These are phyloP conservation scores for Drosophila paramelanica DNA, from an alignment of 2,888 invertebrate genomes.

Conservation along the genomic window DNA sequence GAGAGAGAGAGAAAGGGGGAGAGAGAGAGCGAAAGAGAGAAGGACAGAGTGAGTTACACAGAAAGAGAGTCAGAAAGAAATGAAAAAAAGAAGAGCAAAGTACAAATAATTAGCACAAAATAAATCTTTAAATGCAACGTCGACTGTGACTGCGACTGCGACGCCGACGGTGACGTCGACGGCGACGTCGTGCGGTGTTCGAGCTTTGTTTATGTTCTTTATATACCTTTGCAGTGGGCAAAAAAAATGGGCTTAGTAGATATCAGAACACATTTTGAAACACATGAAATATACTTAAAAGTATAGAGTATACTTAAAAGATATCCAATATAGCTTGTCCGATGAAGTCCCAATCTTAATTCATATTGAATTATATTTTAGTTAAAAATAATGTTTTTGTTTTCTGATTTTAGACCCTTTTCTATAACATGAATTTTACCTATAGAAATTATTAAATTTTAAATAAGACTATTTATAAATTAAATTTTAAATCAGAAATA, in stretches of 20 bases:
- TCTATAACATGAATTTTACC: too few species aligned
- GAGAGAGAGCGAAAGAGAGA: conserved; percentile 14
- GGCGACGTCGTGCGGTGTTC: conserved; percentile 26
- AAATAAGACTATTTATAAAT: too few species aligned
- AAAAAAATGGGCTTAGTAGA: not conserved
- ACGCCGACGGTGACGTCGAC: conserved; percentile 13
- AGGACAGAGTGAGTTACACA: conserved; percentile 29
- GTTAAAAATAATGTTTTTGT: too few species aligned
- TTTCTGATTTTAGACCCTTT: too few species aligned
- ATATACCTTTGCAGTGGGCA: conserved; percentile 12
- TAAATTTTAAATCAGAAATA: too few species aligned
- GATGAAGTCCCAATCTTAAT: too few species aligned
- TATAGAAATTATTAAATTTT: too few species aligned
- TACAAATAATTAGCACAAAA: conserved; percentile 65
- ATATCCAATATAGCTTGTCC: too few species aligned
- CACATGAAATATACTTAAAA: too few species aligned
- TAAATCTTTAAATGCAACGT: conserved; percentile 36
- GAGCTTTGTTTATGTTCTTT: conserved; percentile 5
- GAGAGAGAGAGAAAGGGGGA: conserved; percentile 10
- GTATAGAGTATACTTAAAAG: too few species aligned
- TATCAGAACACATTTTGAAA: too few species aligned
- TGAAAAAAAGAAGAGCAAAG: conserved; percentile 51
- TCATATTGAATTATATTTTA: too few species aligned
- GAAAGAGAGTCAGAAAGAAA: conserved; percentile 35
- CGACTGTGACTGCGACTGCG: conserved; percentile 19